A percentile compares a stretch with the other conserved stretches of the same genome.
These are phyloP conservation scores for rabbit (Oryctolagus cuniculus) DNA, from an alignment of 2,113 vertebrate genomes.

Conservation along the genomic window DNA sequence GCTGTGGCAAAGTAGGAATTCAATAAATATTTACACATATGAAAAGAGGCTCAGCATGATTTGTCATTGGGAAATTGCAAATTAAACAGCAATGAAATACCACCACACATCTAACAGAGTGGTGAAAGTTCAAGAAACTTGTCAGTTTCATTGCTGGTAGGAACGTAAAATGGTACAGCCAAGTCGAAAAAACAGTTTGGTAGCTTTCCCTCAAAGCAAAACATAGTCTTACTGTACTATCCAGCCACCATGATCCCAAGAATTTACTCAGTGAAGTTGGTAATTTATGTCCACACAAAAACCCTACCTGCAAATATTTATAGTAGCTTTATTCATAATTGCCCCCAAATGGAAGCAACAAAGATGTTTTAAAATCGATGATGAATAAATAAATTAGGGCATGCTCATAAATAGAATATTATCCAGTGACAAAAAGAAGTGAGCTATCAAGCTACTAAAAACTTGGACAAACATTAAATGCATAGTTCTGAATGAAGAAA, in stretches of 20 bases:
- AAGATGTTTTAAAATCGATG: too few species aligned
- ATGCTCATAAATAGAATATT: too few species aligned
- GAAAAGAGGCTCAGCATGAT: not conserved
- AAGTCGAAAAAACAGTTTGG: not conserved
- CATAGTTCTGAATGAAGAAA: too few species aligned
- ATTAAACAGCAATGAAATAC: not conserved
- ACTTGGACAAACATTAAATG: too few species aligned
- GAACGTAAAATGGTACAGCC: not conserved
- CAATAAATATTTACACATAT: not conserved
- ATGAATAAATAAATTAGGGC: too few species aligned
- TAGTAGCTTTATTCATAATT: too few species aligned
- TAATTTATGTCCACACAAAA: too few species aligned
- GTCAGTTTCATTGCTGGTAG: not conserved
- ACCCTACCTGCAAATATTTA: too few species aligned
- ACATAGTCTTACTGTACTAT: not conserved
- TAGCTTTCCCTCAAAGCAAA: not conserved
- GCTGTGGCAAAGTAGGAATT: not conserved
- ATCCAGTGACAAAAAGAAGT: too few species aligned
- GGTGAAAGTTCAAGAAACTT: too few species aligned
- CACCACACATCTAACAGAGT: not conserved
- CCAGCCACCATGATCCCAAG: not conserved
- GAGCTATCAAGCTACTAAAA: too few species aligned
- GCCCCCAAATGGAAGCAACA: too few species aligned
- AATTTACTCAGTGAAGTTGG: not conserved
- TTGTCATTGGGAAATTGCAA: slow-evolving; percentile 10